Conservation (phyloP, 37 sponge, comb jelly and placozoan species). For the Beroe forskalii region DNA sequence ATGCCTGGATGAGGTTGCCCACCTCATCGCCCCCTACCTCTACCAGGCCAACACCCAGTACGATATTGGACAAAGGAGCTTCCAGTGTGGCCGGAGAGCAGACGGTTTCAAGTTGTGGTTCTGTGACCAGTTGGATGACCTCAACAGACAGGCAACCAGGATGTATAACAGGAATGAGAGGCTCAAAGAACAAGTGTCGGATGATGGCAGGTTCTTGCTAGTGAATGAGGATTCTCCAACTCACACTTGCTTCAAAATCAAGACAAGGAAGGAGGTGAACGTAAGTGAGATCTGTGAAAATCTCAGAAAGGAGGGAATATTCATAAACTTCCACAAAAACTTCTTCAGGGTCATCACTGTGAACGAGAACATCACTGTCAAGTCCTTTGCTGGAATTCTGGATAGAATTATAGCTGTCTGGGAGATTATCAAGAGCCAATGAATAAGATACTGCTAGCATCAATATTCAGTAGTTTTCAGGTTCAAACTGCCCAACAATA, state of each 20-base stretch:
- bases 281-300: background rate
- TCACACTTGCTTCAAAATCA: background rate
- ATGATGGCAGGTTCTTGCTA: background rate
- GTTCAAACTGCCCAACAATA: too few relatives aligned
- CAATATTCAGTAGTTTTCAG: too few relatives aligned
- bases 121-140: constrained; percentile 56
- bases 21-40: background rate
- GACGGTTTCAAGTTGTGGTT: constrained; percentile 62
- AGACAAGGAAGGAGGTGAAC: background rate
- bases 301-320: background rate
- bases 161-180: background rate
- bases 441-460: background rate
- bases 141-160: constrained; percentile 17
- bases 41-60: background rate
- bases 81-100: constrained; percentile 49
- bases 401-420: background rate
- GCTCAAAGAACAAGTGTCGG: background rate
- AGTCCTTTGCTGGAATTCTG: background rate
- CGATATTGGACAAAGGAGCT: background rate
- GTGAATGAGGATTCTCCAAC: constrained; percentile 11
- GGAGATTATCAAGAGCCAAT: background rate
- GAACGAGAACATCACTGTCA: background rate
- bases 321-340: background rate
- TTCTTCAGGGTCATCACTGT: constrained; percentile 3
- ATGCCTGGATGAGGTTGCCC: background rate